Conservation (phyloP, 1,140 invertebrate species). For the Physella acuta region DNA sequence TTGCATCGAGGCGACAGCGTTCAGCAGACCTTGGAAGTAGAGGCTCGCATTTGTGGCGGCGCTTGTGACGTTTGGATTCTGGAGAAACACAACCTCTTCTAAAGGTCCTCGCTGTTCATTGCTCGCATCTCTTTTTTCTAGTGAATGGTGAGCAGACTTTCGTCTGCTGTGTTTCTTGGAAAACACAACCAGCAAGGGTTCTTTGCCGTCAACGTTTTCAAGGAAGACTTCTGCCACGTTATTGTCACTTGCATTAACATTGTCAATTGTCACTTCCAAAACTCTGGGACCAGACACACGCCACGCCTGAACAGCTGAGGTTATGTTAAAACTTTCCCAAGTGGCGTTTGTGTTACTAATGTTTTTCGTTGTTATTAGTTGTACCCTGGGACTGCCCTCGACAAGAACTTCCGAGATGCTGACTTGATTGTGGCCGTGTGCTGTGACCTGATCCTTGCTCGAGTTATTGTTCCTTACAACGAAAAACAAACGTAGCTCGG, state of each 20-base stretch:
- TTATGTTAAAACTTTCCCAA: slow-evolving; percentile 28
- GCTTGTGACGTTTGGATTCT: background rate
- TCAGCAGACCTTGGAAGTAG: background rate
- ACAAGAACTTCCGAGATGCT: too few relatives aligned
- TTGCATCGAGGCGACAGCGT: background rate
- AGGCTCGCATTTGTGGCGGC: background rate
- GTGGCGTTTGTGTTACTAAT: slow-evolving; percentile 37
- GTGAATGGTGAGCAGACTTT: slow-evolving; percentile 39
- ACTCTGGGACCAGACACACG: background rate
- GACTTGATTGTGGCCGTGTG: too few relatives aligned
- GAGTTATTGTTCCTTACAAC: too few relatives aligned
- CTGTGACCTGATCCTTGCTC: too few relatives aligned
- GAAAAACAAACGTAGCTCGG: background rate
- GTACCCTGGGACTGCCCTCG: too few relatives aligned
- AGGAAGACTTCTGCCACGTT: slow-evolving; percentile 56
- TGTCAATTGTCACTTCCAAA: background rate
- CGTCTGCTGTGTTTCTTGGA: slow-evolving; percentile 41
- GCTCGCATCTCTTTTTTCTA: slow-evolving; percentile 23
- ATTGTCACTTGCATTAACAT: background rate
- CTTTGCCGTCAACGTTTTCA: slow-evolving; percentile 57
- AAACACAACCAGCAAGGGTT: slow-evolving; percentile 48
- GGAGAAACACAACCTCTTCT: background rate
- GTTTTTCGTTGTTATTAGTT: background rate
- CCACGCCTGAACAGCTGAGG: background rate
- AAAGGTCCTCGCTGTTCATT: too few relatives aligned